Percentiles rank a stretch among this genome's conserved stretches.
These are phyloP conservation scores for Geopemphigus sp. DNA, from an alignment of 1,140 invertebrate species.

Conservation along the genomic window DNA sequence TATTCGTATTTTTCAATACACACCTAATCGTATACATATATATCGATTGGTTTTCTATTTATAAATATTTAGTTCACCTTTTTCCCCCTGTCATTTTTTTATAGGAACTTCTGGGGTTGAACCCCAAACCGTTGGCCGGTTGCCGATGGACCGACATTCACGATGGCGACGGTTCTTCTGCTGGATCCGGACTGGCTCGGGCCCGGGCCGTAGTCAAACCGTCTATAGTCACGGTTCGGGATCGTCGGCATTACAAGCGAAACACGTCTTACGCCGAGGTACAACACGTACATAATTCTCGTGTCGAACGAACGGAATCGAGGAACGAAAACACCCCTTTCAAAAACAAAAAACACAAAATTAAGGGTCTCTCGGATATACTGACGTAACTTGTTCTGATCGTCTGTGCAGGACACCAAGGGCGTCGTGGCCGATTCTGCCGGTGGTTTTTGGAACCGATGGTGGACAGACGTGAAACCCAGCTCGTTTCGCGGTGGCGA, in stretches of 20 bases:
- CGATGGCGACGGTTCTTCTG: background rate
- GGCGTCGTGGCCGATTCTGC: background rate
- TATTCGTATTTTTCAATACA: no score
- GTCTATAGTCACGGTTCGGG: background rate
- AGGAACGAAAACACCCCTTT: no score
- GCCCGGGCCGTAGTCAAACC: conserved; percentile 25
- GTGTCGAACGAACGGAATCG: no score
- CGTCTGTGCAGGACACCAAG: background rate
- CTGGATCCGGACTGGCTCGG: background rate
- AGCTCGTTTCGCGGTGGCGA: conserved; percentile 84
- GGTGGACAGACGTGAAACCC: conserved; percentile 97
- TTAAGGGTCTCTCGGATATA: no score
- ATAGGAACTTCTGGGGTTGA: conserved; percentile 9
- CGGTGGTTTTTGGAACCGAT: conserved; percentile 73
- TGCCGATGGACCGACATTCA: background rate
- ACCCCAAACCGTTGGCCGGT: conserved; percentile 2
- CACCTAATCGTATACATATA: no score
- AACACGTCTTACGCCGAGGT: conserved; percentile 13
- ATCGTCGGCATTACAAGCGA: conserved; percentile 27
- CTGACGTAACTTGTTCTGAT: no score
- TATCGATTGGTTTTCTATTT: background rate
- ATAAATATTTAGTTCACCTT: no score
- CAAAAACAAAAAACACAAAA: no score
- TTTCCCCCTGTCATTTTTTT: background rate
- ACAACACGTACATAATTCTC: background rate